A percentile compares a stretch with the other conserved stretches of the same genome.
phyloP scores from a whole-genome alignment of 2,888 invertebrate species.

The Hymenopus coronatus region DNA sequence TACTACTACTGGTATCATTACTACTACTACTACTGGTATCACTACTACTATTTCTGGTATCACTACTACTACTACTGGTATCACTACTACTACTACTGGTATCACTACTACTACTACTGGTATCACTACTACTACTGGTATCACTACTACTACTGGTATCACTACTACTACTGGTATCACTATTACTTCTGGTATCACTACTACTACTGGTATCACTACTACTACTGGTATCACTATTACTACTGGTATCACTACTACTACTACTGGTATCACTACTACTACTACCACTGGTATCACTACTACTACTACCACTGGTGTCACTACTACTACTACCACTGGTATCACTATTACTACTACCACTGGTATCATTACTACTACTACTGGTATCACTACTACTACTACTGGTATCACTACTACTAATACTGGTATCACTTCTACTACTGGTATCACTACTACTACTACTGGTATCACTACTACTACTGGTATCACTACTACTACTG shows the following conservation, averaged over 20 bases:
- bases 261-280: not conserved
- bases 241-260: not conserved
- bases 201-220: not conserved
- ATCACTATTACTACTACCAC: not conserved
- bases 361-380: not conserved
- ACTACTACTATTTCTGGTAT: not conserved
- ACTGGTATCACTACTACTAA: not conserved
- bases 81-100: not conserved
- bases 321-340: not conserved
- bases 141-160: not conserved
- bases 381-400: not conserved
- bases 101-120: not conserved
- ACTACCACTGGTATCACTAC: too few relatives aligned
- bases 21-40: not conserved
- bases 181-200: not conserved
- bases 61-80: not conserved
- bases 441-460: not conserved
- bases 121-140: not conserved
- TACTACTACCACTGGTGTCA: not conserved
- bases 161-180: not conserved
- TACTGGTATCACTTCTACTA: not conserved
- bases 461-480: not conserved
- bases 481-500: not conserved
- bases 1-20: not conserved
- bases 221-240: not conserved